phyloP scores from a whole-genome alignment of 2,888 invertebrate genomes.

The Globia sparganii region DNA sequence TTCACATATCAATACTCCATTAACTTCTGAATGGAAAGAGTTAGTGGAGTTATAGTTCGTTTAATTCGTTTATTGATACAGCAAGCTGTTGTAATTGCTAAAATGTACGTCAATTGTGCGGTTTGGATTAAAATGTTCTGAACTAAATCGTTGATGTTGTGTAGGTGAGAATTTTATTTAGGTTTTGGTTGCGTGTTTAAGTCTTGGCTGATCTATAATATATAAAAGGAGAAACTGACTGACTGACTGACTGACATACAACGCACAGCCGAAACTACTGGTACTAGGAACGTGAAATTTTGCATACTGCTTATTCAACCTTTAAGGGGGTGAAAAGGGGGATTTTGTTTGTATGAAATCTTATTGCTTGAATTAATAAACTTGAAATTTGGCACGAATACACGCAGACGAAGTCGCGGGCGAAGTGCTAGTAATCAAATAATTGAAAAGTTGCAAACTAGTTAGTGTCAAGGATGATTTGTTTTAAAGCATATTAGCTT shows the following conservation, averaged over 20 bases:
- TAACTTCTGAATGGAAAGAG: slow-evolving; percentile 59
- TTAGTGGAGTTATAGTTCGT: slow-evolving; percentile 36
- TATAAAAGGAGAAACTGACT: too few relatives aligned
- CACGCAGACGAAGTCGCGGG: too few relatives aligned
- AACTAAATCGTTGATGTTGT: background rate
- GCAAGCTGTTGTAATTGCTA: slow-evolving; percentile 48
- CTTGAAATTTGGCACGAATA: too few relatives aligned
- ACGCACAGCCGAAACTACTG: too few relatives aligned
- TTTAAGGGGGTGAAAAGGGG: too few relatives aligned
- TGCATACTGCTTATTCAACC: too few relatives aligned
- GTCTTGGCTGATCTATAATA: too few relatives aligned
- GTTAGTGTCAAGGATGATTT: background rate
- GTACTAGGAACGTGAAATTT: too few relatives aligned
- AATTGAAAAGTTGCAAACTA: background rate
- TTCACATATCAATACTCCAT: slow-evolving; percentile 63
- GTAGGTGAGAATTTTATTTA: background rate
- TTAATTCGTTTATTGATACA: slow-evolving; percentile 32
- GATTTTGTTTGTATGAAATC: too few relatives aligned
- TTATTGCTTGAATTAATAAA: too few relatives aligned
- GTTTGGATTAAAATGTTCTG: slow-evolving; percentile 22
- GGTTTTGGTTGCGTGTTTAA: background rate
- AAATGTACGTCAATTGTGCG: slow-evolving; percentile 26
- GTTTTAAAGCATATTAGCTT: background rate
- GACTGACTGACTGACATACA: too few relatives aligned
- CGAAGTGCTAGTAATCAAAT: too few relatives aligned